Percentiles rank a stretch among this genome's conserved stretches.
Conservation (phyloP, 2,797 vertebrate species). For the Pseudochromis fuscus region DNA sequence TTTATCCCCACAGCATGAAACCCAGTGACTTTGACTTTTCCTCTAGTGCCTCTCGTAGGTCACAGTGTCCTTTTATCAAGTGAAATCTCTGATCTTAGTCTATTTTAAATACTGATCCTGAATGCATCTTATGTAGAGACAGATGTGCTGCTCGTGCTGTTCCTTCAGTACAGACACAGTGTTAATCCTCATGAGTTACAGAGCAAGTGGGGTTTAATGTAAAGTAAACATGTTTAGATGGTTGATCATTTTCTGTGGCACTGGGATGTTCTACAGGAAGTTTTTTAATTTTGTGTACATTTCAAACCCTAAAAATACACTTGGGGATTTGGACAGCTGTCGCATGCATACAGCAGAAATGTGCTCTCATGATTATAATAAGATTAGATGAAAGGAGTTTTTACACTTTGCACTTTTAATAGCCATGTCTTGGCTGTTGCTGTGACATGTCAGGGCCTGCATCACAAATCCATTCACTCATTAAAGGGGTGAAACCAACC, state of each 20-base stretch:
- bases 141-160: not conserved
- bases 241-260: slow-evolving; percentile 13
- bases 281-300: slow-evolving; percentile 41
- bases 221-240: not conserved
- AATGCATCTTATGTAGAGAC: not conserved
- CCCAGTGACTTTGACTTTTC: not conserved
- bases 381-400: slow-evolving; percentile 34
- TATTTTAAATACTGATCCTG: not conserved
- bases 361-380: slow-evolving; percentile 33
- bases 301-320: slow-evolving; percentile 44
- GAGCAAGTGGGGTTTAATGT: not conserved
- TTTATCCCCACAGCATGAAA: not conserved
- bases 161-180: not conserved
- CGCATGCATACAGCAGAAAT: slow-evolving; percentile 18
- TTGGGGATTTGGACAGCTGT: slow-evolving; percentile 30
- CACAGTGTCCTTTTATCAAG: not conserved
- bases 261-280: not conserved
- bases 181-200: not conserved
- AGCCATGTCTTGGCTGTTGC: slow-evolving; percentile 34
- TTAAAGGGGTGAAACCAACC: slow-evolving; percentile 40
- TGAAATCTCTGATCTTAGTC: not conserved
- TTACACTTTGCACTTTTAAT: slow-evolving; percentile 36
- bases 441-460: slow-evolving; percentile 52
- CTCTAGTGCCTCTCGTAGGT: not conserved
- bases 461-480: slow-evolving; percentile 42